These are phyloP conservation scores for Vireo griseus DNA, from an alignment of 2,797 vertebrate genomes.

Conservation along the genomic window DNA sequence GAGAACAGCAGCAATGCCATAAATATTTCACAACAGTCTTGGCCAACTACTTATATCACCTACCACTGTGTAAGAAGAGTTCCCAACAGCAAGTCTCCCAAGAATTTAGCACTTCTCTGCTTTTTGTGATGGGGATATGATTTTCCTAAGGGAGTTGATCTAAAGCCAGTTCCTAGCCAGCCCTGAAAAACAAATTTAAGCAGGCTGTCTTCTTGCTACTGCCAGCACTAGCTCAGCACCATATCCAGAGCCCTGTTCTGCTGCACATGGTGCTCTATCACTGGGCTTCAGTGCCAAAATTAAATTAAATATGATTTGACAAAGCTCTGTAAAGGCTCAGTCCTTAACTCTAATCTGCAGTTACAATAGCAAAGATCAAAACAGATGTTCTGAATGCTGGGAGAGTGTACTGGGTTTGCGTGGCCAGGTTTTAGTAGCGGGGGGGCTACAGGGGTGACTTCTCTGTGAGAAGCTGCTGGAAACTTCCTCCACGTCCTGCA, in stretches of 20 bases:
- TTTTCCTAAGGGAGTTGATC: not conserved
- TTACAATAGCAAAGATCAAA: not conserved
- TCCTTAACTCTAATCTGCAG: not conserved
- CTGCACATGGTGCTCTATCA: not conserved
- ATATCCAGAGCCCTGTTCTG: not conserved
- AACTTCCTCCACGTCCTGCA: not conserved
- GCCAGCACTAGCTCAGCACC: not conserved
- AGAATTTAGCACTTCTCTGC: not conserved
- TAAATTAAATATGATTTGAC: not conserved
- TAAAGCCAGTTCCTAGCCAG: not conserved
- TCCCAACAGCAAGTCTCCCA: not conserved
- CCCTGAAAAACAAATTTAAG: not conserved
- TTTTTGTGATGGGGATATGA: not conserved
- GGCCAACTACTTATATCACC: not conserved
- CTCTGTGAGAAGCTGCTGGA: not conserved
- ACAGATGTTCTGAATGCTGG: not conserved
- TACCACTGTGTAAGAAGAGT: not conserved
- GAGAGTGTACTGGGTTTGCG: rapidly evolving
- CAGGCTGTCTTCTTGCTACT: not conserved
- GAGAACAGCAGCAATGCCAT: not conserved
- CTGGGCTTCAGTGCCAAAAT: not conserved
- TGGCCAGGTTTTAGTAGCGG: not conserved
- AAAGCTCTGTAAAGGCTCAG: not conserved
- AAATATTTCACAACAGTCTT: not conserved
- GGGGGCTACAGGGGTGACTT: not conserved